phyloP scores from a whole-genome alignment of 2,113 vertebrate species.

The Notechis scutatus region DNA sequence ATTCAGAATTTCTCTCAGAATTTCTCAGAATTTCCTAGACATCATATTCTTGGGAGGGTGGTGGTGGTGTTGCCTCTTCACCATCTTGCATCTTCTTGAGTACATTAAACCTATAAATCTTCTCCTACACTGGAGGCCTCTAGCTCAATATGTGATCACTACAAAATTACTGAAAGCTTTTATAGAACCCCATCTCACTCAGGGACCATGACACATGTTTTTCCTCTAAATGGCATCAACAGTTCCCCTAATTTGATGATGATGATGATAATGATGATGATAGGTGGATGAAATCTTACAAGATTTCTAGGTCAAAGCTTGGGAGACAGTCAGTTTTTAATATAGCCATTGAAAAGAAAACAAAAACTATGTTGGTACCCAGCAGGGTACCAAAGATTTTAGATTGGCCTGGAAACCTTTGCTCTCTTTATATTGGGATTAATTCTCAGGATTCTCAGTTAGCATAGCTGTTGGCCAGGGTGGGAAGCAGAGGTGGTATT shows the following conservation, averaged over 20 bases:
- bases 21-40: background rate
- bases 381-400: background rate
- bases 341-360: background rate
- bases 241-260: background rate
- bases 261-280: background rate
- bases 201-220: background rate
- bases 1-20: background rate
- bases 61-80: background rate
- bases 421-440: background rate
- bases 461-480: background rate
- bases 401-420: background rate
- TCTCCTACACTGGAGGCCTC: background rate
- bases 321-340: background rate
- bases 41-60: background rate
- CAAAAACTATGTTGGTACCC: background rate
- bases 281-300: background rate
- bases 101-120: background rate
- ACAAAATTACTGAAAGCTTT: background rate
- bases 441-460: background rate
- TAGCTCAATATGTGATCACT: background rate
- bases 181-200: background rate
- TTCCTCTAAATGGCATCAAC: background rate
- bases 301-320: background rate
- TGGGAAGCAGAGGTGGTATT: too few species aligned
- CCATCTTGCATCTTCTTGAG: background rate